These are phyloP conservation scores for Apus apus DNA, from an alignment of 2,113 vertebrate genomes.

Conservation along the genomic window DNA sequence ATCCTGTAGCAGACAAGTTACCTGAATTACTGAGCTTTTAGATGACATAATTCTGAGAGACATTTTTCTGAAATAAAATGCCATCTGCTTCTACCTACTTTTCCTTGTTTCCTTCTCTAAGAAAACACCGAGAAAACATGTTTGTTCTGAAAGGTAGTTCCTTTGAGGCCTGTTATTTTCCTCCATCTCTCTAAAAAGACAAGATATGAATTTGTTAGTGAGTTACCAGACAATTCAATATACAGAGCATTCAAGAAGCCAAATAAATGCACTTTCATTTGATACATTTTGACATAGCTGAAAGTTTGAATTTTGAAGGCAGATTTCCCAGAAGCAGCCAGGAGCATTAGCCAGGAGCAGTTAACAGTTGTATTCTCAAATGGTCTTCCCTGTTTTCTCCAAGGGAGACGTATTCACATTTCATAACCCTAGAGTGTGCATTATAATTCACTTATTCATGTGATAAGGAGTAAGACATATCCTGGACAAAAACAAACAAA, in stretches of 20 bases:
- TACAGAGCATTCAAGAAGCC: not conserved
- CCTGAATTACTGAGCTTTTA: conserved; percentile 30
- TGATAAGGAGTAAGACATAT: fast-evolving
- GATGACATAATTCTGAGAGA: conserved; percentile 44
- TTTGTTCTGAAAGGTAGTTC: conserved; percentile 32
- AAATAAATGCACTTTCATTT: conserved; percentile 6
- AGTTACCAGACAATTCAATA: not conserved
- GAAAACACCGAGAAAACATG: conserved; percentile 34
- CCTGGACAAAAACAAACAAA: not conserved
- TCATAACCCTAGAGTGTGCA: not conserved
- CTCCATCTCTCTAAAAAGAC: conserved; percentile 6
- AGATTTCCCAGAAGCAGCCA: not conserved
- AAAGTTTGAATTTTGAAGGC: conserved; percentile 30
- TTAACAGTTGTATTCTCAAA: not conserved
- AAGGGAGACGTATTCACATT: not conserved
- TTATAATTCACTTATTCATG: not conserved
- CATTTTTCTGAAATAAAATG: conserved; percentile 60
- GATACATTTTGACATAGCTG: not conserved
- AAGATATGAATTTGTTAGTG: conserved; percentile 29
- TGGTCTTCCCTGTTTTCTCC: not conserved
- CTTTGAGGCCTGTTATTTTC: conserved; percentile 29
- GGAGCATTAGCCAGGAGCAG: not conserved
- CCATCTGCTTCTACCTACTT: conserved; percentile 37
- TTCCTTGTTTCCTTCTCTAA: conserved; percentile 31
- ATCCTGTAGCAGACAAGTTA: not conserved